Base-by-base conservation (phyloP, 2,888 invertebrate species). In the Neoascia interrupta region DNA sequence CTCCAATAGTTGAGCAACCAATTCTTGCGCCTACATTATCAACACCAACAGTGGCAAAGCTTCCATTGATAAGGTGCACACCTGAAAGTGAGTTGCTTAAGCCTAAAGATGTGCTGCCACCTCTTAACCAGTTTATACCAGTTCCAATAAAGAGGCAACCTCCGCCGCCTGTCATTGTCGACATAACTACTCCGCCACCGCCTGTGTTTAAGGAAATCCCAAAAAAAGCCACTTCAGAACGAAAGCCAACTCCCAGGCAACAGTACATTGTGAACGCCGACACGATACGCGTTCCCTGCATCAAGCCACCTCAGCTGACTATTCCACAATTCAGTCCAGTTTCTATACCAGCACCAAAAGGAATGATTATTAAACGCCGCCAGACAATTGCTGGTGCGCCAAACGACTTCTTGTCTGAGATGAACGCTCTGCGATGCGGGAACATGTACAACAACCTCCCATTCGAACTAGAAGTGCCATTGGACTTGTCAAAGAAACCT, bases 401-500 rank as follows among this genome's bases (percentile, higher is more conserved):
- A n/a, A 63, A 81, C 16, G 66, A 79, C 15, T 73, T 70, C 10
- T 19, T 72, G 1, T 68, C 60, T 13, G 70, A 51, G 2, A 54
- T 72, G 26, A 70, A 56, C 23, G 68, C 81, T 0, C 31, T 79
- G 0, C 73, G 81, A n/a, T 66, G 72, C 61, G 53, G 74, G 19
- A 66, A 73, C 39, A 37, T 43, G 1, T 69, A 80, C 45, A 80
- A 64, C 18, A 68, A 74, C 23, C 36, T 80, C 11, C 80, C 80
- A 10, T 80, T 80, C 49, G 87, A 87, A 43, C 83, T 86, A 81
- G 86, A 86, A 49, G 81, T 72, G 5, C 87, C 88, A 10, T 81
- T 87, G 45, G 87, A 87, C 69, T 74, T 88, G 23, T 87, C 88
- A 0, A 87, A 87, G 60, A 87, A 88, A 73, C 81, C 86, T 0